A percentile compares a stretch with the other conserved stretches of the same genome.
Evolutionary conservation across 2,113 vertebrate genomes (phyloP).

Genomic region (Orcinus orca): DNA sequence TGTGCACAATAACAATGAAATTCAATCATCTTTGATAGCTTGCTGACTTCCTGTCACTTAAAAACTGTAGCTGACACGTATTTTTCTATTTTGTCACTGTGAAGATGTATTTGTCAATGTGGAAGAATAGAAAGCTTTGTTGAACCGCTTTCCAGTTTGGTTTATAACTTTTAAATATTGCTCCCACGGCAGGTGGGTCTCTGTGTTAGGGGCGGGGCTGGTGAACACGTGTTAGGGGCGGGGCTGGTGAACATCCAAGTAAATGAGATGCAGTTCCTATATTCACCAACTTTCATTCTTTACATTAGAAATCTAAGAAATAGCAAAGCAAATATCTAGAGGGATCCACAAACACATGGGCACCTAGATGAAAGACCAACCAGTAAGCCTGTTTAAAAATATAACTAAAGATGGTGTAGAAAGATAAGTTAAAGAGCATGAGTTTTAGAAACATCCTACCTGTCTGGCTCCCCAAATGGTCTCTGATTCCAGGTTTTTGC

Average conservation of each 20-base stretch:
- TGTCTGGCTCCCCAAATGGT: background rate
- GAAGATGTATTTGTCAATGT: background rate
- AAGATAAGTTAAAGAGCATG: background rate
- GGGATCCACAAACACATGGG: background rate
- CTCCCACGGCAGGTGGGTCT: accelerated
- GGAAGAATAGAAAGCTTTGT: background rate
- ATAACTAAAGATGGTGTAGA: background rate
- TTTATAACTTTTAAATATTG: background rate
- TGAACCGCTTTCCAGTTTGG: background rate
- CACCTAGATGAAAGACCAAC: background rate
- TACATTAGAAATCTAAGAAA: background rate
- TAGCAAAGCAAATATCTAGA: background rate
- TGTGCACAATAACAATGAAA: background rate
- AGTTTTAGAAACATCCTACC: background rate
- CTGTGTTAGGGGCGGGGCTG: background rate
- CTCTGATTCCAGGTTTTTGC: background rate
- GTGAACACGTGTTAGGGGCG: accelerated
- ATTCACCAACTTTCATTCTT: background rate
- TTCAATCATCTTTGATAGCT: background rate
- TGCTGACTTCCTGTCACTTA: background rate
- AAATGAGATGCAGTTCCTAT: background rate
- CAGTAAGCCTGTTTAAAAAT: background rate
- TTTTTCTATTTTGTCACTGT: background rate
- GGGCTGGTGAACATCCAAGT: background rate
- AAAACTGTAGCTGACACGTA: background rate